These are phyloP conservation scores for Strongylocentrotus purpuratus DNA, from an alignment of 35 echinoderm and acorn worm genomes.

Conservation along the genomic window DNA sequence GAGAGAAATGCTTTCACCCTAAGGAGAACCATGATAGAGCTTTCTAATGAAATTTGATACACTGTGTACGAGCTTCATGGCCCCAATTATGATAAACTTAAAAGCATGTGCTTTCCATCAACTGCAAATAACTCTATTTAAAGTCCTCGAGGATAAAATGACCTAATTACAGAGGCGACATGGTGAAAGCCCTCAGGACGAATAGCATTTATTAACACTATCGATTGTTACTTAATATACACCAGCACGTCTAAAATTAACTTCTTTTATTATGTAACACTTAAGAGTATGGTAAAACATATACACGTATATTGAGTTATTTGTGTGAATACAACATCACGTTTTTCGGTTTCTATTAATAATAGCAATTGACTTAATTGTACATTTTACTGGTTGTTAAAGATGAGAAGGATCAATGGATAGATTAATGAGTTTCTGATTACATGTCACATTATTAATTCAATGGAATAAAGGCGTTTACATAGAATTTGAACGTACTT, in stretches of 20 bases:
- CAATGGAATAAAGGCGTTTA: no score
- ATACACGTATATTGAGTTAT: neutral
- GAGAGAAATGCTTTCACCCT: neutral
- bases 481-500: no score
- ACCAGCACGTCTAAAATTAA: neutral
- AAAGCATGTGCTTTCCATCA: neutral
- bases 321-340: neutral
- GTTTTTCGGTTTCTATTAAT: neutral
- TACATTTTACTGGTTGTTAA: no score
- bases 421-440: no score
- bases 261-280: neutral
- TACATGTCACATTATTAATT: no score
- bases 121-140: neutral
- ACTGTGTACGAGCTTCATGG: neutral
- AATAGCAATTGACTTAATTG: neutral
- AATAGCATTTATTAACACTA: neutral
- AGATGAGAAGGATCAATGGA: no score
- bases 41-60: neutral
- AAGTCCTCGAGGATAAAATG: neutral
- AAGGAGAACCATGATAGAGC: neutral
- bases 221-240: slow-evolving; percentile 5
- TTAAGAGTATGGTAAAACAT: neutral
- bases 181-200: neutral
- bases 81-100: neutral
- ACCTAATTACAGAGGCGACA: neutral